Base-by-base conservation (phyloP, 2,113 vertebrate genomes). In the Desmodus rotundus region DNA sequence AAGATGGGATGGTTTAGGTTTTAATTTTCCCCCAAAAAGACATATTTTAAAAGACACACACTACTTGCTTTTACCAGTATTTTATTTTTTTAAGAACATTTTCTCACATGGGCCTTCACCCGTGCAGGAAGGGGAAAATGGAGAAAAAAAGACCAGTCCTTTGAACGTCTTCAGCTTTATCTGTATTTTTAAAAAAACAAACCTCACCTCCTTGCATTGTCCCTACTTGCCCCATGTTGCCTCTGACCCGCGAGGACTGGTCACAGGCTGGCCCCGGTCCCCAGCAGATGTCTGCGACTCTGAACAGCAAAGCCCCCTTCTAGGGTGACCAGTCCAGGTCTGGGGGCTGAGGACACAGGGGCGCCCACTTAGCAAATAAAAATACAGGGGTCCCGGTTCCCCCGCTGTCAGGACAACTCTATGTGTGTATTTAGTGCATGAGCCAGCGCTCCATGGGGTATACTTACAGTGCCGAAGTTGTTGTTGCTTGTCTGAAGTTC, bases 331-430 rank as follows among this genome's bases (percentile, higher is more conserved):
- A 1, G 26, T 38, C 36, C 15, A 67, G 47, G 65, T 14, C 50
- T 28, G 13, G 77, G 50, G 38, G 24, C 38, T 1, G 4, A 33
- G 16, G 38, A 8, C 41, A 2, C 0, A 1, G 28, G 2, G 47
- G 13, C 56, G 36, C 50, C 38, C 22, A 47, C n/a, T 38, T 15
- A 80, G 58, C 47, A 63, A 56, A 28, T 61, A 2, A 56, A 50
- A 33, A 0, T n/a, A 17, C 31, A 16, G 63, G 61, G 13, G 2
- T 5, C 45, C 33, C 3, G 5, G 45, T 10, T n/a, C n/a, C 52
- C 11, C 33, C 41, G 41, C 36, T 67, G 80, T n/a, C 56, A 80
- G 86, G 33, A 16, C n/a, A 72, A 56, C 13, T 10, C 1, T 58
- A 15, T 58, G 9, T 58, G n/a, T n/a, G n/a, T n/a, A n/a, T 47